Conservation (phyloP, 2,888 invertebrate species). For the Cephus nigrinus region DNA sequence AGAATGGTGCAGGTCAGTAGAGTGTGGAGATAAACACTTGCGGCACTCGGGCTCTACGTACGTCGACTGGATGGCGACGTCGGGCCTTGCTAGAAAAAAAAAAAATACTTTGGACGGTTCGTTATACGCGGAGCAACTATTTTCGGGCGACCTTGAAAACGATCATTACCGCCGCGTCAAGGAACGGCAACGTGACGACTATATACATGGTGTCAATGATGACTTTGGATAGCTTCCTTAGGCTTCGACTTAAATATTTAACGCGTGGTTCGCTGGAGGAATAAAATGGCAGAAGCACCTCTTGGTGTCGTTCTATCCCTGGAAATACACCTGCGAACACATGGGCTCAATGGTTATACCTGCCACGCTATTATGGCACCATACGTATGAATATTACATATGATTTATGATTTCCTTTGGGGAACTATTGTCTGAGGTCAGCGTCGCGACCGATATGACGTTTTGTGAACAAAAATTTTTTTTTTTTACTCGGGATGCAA, state of each 20-base stretch:
- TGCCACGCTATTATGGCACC: not conserved
- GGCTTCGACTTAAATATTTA: not conserved
- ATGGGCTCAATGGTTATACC: not conserved
- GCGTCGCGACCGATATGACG: not conserved
- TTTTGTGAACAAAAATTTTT: not conserved
- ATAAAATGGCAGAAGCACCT: not conserved
- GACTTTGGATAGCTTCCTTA: not conserved
- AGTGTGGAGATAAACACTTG: slow-evolving; percentile 17
- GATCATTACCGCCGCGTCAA: not conserved
- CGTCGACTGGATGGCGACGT: not conserved
- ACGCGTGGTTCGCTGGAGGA: not conserved
- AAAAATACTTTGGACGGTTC: slow-evolving; percentile 6
- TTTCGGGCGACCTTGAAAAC: slow-evolving; percentile 31
- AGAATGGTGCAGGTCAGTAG: slow-evolving; percentile 21
- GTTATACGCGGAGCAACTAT: slow-evolving; percentile 25
- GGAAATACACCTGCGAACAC: not conserved
- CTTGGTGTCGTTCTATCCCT: not conserved
- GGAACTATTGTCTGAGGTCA: not conserved
- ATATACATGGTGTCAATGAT: not conserved
- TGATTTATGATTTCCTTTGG: not conserved
- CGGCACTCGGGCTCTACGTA: not conserved
- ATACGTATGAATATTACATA: not conserved
- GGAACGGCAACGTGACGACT: not conserved
- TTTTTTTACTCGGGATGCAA: too few relatives aligned
- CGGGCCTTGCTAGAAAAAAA: not conserved